These are phyloP conservation scores for Elephantulus edwardii DNA, from an alignment of 2,113 vertebrate species.

Conservation along the genomic window DNA sequence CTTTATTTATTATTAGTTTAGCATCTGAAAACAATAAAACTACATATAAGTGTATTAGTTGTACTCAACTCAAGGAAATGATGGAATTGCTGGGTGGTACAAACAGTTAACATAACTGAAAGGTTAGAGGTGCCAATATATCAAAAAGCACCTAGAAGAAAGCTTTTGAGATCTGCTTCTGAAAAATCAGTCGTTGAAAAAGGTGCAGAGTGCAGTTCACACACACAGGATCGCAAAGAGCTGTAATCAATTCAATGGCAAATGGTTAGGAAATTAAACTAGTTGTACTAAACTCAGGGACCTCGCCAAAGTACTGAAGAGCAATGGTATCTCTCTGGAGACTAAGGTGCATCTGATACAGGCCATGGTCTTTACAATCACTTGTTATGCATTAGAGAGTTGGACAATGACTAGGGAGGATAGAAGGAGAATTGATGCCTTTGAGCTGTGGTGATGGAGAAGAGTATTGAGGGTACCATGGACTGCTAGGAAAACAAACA, in stretches of 20 bases:
- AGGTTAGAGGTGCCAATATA: not conserved
- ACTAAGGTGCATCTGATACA: no score
- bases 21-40: constrained; percentile 12
- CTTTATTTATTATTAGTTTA: constrained; percentile 11
- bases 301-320: no score
- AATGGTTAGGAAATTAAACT: constrained; percentile 13
- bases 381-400: no score
- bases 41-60: constrained; percentile 16
- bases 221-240: not conserved
- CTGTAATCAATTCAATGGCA: not conserved
- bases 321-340: no score
- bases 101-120: not conserved
- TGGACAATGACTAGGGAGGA: no score
- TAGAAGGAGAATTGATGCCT: no score
- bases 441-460: no score
- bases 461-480: no score
- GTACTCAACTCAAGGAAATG: not conserved
- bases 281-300: not conserved
- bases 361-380: no score
- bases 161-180: not conserved
- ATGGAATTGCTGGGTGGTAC: not conserved
- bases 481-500: no score
- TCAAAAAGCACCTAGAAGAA: not conserved
- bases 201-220: not conserved
- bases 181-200: not conserved